phyloP scores from a whole-genome alignment of 2,797 vertebrate genomes.

The Poliocrania exsul region DNA sequence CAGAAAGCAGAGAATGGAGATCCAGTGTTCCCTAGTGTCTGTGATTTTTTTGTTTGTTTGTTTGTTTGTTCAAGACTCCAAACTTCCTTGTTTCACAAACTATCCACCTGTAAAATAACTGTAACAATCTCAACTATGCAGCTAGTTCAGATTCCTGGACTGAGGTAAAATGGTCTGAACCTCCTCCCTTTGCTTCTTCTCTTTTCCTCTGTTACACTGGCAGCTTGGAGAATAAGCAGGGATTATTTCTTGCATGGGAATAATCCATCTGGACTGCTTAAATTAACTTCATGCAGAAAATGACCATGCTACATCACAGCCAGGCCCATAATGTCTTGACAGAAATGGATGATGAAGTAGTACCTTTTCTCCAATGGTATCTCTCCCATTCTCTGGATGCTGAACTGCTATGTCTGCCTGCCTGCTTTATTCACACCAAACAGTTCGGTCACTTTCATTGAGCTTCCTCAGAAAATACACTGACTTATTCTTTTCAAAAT shows the following conservation, averaged over 20 bases:
- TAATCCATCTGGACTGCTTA: conserved; percentile 36
- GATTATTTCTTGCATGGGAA: conserved; percentile 49
- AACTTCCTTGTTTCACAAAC: not conserved
- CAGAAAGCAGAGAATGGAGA: not conserved
- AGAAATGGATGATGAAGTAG: conserved; percentile 18
- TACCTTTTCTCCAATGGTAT: not conserved
- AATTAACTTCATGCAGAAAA: conserved; percentile 58
- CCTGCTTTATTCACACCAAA: not conserved
- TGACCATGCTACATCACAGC: not conserved
- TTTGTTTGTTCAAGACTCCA: not conserved
- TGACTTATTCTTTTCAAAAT: not conserved
- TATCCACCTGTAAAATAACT: not conserved
- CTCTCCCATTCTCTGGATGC: not conserved
- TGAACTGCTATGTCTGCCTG: not conserved
- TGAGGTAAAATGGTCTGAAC: not conserved
- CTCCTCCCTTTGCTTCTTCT: not conserved
- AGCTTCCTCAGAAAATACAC: not conserved
- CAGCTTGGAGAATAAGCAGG: conserved; percentile 21
- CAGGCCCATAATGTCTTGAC: not conserved
- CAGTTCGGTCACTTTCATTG: not conserved
- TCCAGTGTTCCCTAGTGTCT: not conserved
- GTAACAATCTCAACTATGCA: not conserved
- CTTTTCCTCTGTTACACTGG: not conserved
- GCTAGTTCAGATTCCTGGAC: not conserved
- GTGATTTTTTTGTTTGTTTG: not conserved